Evolutionary conservation across 92 coral and sea anemone species (phyloP), one percentile per base, ranked within the genome.

Genomic region (Plumapathes pennacea): DNA sequence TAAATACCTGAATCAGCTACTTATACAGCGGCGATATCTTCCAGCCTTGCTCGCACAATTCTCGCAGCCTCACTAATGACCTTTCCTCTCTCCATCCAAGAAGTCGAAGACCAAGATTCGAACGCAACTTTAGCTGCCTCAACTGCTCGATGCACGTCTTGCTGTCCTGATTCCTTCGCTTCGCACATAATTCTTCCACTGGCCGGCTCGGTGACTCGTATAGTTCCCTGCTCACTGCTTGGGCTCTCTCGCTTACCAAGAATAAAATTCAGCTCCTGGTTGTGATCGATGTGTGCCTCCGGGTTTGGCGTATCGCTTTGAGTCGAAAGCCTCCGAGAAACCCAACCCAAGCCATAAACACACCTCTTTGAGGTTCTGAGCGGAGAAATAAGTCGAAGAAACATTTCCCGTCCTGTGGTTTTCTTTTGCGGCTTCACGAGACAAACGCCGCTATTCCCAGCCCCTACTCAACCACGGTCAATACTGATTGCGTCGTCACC

Each of bases 1-100:
- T n/a, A n/a, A n/a, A n/a, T n/a, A 92, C 98, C 98, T 28, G 73
- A 83, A 57, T 92, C 96, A 23, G 67, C 57, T 2, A 88, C 88
- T 44, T 92, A 96, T 26, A 79, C 64, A 23, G 78, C 69, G 0
- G 98, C 96, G 20, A 92, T 60, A 0, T 77, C 87, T 10, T 84
- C 72, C 55, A 73, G 49, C 46, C 96, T 75, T 15, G 72, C 51
- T 46, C 94, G 57, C 15, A 92, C 72, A 45, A 92, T 76, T 33
- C 62, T 57, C 13, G 98, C 89, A 13, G 88, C 94, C 25, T 62
- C 69, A 28, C 78, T 77, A 8, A 92, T 67, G 46, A 88, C 39
- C 44, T 69, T 63, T 12, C 89, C 98, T 22, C 94, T 72, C 40
- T 88, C 94, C 41, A 67, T 81, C 2, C 98, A 91, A 47, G 86